Percentiles rank a stretch among this genome's conserved stretches.
phyloP scores from a whole-genome alignment of 2,888 invertebrate species.

The Odontocolon sp. region DNA sequence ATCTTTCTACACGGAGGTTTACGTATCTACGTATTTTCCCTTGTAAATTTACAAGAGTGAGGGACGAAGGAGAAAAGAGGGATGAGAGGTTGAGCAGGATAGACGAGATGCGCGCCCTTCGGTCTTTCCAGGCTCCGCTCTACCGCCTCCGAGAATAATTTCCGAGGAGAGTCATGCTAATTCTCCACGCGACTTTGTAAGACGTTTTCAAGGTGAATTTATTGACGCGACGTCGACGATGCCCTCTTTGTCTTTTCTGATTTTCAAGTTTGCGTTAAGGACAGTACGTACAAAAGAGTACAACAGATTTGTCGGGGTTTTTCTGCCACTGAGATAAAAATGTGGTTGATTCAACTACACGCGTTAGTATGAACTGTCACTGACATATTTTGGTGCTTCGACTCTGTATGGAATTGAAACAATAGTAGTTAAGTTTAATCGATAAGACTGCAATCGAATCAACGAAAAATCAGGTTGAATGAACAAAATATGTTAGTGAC shows the following conservation, averaged over 20 bases:
- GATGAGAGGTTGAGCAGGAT: slow-evolving; percentile 7
- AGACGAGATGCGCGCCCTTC: slow-evolving; percentile 46
- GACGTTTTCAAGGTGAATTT: slow-evolving; percentile 50
- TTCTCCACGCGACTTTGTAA: slow-evolving; percentile 53
- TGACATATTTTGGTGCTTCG: too few relatives aligned
- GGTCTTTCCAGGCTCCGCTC: slow-evolving; percentile 51
- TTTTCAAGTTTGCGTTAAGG: neutral
- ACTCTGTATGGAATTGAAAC: too few relatives aligned
- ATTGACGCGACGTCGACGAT: slow-evolving; percentile 44
- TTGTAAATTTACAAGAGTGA: slow-evolving; percentile 56
- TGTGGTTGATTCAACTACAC: too few relatives aligned
- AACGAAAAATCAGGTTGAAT: too few relatives aligned
- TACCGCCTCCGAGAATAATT: slow-evolving; percentile 55
- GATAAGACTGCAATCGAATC: too few relatives aligned
- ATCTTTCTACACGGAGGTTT: slow-evolving; percentile 3
- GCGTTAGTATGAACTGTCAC: too few relatives aligned
- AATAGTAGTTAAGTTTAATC: too few relatives aligned
- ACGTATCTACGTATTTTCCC: slow-evolving; percentile 44
- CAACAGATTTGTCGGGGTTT: too few relatives aligned
- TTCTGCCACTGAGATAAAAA: too few relatives aligned
- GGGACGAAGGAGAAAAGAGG: slow-evolving; percentile 25
- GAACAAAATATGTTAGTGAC: too few relatives aligned
- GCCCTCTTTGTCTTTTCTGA: slow-evolving; percentile 8
- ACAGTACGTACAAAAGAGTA: too few relatives aligned
- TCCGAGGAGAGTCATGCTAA: slow-evolving; percentile 57